Conservation (phyloP, 2,113 vertebrate species). For the Fregetta grallaria region DNA sequence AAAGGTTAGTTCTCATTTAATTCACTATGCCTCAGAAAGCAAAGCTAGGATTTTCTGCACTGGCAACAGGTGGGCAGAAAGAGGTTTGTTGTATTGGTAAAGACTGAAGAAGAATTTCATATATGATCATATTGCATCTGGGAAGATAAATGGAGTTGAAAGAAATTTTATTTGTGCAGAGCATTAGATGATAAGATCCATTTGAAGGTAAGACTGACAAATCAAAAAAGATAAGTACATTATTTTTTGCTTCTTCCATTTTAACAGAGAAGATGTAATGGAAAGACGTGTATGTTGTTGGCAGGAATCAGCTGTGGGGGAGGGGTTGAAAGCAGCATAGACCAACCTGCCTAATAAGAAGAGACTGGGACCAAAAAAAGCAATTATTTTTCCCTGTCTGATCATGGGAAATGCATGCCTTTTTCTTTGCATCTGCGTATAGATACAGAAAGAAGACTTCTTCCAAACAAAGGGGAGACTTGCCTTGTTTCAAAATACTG, state of each 20-base stretch:
- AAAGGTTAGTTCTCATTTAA: neutral
- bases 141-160: slow-evolving; percentile 27
- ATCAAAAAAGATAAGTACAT: slow-evolving; percentile 34
- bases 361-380: neutral
- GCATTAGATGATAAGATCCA: slow-evolving; percentile 26
- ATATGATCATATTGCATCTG: neutral
- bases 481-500: neutral
- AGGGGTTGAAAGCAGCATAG: neutral
- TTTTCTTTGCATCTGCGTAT: neutral
- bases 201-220: slow-evolving; percentile 37
- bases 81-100: neutral
- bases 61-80: neutral
- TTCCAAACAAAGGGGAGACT: neutral
- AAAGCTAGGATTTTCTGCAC: neutral
- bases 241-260: slow-evolving; percentile 39
- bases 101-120: neutral
- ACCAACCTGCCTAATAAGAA: neutral
- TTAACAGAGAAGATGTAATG: slow-evolving; percentile 9
- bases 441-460: neutral
- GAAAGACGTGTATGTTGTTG: neutral
- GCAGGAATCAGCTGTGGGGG: neutral
- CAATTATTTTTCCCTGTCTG: neutral
- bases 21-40: neutral
- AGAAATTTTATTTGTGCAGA: slow-evolving; percentile 41
- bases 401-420: neutral